A percentile compares a stretch with the other conserved stretches of the same genome.
These are phyloP conservation scores for Decapterus maruadsi DNA, from an alignment of 2,797 vertebrate genomes.

Conservation along the genomic window DNA sequence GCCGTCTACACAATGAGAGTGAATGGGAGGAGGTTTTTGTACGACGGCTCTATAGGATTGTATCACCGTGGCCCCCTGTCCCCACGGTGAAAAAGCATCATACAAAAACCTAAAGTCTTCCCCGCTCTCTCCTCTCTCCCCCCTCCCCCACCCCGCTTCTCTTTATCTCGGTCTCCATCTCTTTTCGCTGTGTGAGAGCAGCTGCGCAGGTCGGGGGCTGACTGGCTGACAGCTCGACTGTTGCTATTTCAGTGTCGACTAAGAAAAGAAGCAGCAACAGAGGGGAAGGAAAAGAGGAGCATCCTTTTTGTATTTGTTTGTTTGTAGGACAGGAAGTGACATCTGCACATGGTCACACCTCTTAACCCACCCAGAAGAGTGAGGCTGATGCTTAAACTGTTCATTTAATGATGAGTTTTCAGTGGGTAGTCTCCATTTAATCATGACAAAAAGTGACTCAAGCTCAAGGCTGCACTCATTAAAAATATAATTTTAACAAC, in stretches of 20 bases:
- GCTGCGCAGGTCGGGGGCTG: conserved; percentile 37
- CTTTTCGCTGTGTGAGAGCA: conserved; percentile 31
- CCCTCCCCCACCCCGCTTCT: conserved; percentile 48
- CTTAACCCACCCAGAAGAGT: conserved; percentile 20
- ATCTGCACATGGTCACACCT: conserved; percentile 49
- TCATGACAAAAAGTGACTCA: too few species aligned
- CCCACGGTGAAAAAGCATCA: conserved; percentile 89
- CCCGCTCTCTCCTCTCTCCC: conserved; percentile 16
- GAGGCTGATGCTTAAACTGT: too few species aligned
- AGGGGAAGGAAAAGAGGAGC: conserved; percentile 13
- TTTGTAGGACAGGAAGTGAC: conserved; percentile 55
- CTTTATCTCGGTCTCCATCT: conserved; percentile 78
- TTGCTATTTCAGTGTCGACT: conserved; percentile 82
- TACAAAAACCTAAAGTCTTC: conserved; percentile 88
- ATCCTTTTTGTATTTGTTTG: not conserved
- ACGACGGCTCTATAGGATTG: conserved; percentile 82
- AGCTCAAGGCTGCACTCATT: too few species aligned
- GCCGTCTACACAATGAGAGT: conserved; percentile 28
- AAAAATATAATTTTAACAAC: too few species aligned
- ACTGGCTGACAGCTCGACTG: conserved; percentile 31
- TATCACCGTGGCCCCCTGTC: conserved; percentile 92
- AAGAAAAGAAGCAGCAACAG: conserved; percentile 65
- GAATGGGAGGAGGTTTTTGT: conserved; percentile 89
- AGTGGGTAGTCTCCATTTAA: too few species aligned
- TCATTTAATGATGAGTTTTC: too few species aligned